Evolutionary conservation across 2,113 vertebrate species (phyloP).

Genomic region (Xerus inauris): DNA sequence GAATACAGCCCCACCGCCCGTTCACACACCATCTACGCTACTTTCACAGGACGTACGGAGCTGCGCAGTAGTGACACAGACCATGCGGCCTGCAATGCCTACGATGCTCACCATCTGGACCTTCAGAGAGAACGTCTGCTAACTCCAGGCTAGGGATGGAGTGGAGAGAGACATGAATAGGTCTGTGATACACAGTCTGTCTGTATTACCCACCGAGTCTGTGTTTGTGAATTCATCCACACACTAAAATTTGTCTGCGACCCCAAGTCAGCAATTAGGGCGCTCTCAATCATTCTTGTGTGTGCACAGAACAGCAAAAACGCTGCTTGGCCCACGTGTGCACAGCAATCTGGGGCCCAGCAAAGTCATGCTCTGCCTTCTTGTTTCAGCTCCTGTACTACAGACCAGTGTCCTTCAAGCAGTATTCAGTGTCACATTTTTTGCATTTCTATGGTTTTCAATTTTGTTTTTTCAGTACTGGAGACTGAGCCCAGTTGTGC

Average conservation of each 20-base stretch:
- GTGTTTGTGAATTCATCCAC: not conserved
- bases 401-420: not conserved
- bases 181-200: not conserved
- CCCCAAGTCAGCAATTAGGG: not conserved
- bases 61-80: not conserved
- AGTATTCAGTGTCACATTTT: not conserved
- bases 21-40: rapidly evolving
- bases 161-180: not conserved
- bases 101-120: not conserved
- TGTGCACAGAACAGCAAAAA: not conserved
- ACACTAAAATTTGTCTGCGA: not conserved
- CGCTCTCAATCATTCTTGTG: not conserved
- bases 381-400: not conserved
- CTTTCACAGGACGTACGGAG: not conserved
- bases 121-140: not conserved
- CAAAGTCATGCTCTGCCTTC: not conserved
- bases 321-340: rapidly evolving
- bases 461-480: no score
- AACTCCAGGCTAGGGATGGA: not conserved
- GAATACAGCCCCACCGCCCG: not conserved
- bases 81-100: not conserved
- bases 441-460: not conserved
- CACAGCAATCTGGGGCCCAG: not conserved
- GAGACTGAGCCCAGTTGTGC: no score
- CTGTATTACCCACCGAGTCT: not conserved